Evolutionary conservation across 1,140 invertebrate species (phyloP).

Genomic region (Bombus affinis): DNA sequence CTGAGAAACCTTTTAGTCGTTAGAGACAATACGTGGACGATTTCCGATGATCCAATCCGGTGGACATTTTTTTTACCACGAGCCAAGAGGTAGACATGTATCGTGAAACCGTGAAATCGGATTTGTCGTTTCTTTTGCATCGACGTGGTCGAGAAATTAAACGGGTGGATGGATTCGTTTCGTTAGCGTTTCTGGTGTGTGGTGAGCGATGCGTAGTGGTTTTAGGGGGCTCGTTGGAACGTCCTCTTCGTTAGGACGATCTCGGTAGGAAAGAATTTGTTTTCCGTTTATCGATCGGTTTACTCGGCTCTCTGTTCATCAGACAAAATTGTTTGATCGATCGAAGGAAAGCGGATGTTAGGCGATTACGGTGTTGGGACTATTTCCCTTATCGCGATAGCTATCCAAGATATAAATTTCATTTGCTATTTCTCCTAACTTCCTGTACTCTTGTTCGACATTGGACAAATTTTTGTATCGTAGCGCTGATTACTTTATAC

Average conservation of each 20-base stretch:
- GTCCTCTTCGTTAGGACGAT: not conserved
- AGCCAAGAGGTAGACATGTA: not conserved
- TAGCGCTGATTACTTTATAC: not conserved
- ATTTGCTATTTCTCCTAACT: no score
- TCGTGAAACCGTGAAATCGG: not conserved
- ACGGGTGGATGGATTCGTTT: not conserved
- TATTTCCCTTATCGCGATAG: no score
- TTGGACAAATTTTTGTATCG: no score
- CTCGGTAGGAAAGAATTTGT: not conserved
- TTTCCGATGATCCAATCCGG: no score
- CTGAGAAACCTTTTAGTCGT: no score
- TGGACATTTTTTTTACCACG: not conserved
- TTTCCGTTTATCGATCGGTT: not conserved
- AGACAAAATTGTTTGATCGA: not conserved
- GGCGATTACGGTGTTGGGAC: not conserved
- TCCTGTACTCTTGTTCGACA: not conserved
- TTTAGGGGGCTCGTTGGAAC: not conserved
- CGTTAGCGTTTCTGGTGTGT: not conserved
- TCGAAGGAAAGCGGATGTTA: slow-evolving; percentile 4
- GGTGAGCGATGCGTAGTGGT: not conserved
- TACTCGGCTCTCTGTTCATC: not conserved
- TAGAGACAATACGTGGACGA: no score
- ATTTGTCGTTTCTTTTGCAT: not conserved
- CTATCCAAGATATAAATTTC: not conserved
- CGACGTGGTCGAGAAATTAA: not conserved